phyloP scores from a whole-genome alignment of 2,113 vertebrate species.

The Asarcornis scutulata region DNA sequence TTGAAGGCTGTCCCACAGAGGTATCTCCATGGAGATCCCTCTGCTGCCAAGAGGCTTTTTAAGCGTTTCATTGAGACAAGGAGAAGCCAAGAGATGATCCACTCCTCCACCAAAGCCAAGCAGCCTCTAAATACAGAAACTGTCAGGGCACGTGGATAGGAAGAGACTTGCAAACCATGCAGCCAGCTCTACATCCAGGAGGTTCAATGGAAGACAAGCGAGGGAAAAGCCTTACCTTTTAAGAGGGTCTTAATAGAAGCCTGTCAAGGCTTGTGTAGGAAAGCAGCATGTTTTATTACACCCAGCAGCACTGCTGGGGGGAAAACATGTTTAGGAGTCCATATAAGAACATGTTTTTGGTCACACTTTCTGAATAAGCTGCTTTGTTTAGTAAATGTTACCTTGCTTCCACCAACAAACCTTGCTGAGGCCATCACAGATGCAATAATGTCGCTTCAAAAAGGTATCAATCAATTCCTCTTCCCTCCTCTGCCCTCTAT shows the following conservation, averaged over 20 bases:
- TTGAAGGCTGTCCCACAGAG: neutral
- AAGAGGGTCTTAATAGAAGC: neutral
- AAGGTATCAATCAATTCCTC: neutral
- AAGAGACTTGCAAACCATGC: neutral
- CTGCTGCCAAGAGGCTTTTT: neutral
- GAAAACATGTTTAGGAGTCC: neutral
- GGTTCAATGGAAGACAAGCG: neutral
- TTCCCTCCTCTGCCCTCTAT: neutral
- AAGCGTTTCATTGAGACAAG: neutral
- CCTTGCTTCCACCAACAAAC: neutral
- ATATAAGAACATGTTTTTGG: neutral
- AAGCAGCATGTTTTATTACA: neutral
- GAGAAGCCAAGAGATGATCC: neutral
- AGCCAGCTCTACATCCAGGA: neutral
- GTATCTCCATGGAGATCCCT: neutral
- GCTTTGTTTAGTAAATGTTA: neutral
- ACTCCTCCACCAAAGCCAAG: neutral
- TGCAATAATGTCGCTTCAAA: neutral
- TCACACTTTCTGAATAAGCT: neutral
- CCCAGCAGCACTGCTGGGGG: neutral
- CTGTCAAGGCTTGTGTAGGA: neutral
- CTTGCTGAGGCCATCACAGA: neutral
- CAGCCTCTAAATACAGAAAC: neutral
- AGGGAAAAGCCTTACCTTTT: neutral
- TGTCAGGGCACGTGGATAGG: neutral